These are phyloP conservation scores for Poliocrania exsul DNA, from an alignment of 2,797 vertebrate genomes.

Conservation along the genomic window DNA sequence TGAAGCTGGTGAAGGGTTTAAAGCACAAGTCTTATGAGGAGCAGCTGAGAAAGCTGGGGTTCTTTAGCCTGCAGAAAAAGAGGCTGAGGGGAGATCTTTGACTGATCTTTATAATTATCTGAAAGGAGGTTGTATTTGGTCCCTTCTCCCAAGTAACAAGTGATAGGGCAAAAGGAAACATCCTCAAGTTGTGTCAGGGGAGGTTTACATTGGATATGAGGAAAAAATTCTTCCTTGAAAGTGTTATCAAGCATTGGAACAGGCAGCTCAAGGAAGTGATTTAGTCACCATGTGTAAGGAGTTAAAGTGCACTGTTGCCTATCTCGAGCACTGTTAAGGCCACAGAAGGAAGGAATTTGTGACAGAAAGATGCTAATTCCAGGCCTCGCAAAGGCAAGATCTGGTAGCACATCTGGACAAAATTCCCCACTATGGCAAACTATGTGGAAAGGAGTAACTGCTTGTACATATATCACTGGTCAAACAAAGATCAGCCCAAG, in stretches of 20 bases:
- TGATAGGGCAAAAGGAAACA: not conserved
- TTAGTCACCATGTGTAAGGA: not conserved
- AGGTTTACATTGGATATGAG: not conserved
- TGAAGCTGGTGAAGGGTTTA: not conserved
- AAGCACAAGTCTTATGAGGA: not conserved
- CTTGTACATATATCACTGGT: not conserved
- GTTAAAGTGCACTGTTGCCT: not conserved
- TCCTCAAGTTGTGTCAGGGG: not conserved
- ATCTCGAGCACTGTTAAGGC: not conserved
- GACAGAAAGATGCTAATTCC: not conserved
- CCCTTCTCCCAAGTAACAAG: not conserved
- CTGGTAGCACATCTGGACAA: not conserved
- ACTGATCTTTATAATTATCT: fast-evolving
- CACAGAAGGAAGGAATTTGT: not conserved
- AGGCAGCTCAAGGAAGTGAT: not conserved
- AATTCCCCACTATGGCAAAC: not conserved
- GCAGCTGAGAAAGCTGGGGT: not conserved
- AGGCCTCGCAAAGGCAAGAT: not conserved
- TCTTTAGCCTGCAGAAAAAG: not conserved
- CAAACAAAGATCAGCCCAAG: not conserved
- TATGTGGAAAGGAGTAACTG: not conserved
- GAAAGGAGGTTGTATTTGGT: not conserved
- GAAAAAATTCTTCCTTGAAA: not conserved
- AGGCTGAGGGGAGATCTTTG: not conserved
- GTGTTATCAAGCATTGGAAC: not conserved